phyloP scores from a whole-genome alignment of 2,888 invertebrate species.

The Heliconius cydno region DNA sequence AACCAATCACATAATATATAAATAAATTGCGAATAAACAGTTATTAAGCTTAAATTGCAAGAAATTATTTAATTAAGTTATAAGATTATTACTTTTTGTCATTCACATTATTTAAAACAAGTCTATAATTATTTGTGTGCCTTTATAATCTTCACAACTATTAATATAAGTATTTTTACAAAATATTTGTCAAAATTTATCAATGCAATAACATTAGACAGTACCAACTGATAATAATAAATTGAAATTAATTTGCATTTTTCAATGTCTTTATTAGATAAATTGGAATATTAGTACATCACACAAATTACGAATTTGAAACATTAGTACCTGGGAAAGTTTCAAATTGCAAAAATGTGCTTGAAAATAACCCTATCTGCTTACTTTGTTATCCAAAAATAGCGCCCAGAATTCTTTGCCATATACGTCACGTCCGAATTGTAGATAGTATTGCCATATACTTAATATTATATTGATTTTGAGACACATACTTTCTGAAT shows the following conservation, averaged over 20 bases:
- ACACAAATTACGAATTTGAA: slow-evolving; percentile 34
- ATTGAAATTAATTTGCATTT: not conserved
- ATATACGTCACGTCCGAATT: slow-evolving; percentile 68
- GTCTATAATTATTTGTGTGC: no score
- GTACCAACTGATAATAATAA: no score
- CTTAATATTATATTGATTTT: slow-evolving; percentile 38
- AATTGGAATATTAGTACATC: not conserved
- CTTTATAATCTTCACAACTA: no score
- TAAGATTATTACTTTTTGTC: no score
- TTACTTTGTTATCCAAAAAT: slow-evolving; percentile 78
- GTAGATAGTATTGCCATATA: slow-evolving; percentile 58
- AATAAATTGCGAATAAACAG: no score
- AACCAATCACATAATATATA: no score
- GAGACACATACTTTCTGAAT: slow-evolving; percentile 1
- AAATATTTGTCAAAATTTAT: no score
- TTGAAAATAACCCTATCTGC: slow-evolving; percentile 75
- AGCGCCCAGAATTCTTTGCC: slow-evolving; percentile 66
- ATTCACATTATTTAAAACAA: no score
- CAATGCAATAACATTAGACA: no score
- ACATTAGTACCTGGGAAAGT: slow-evolving; percentile 65
- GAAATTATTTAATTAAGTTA: no score
- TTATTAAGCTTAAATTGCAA: no score
- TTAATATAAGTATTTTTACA: no score
- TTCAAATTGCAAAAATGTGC: slow-evolving; percentile 80
- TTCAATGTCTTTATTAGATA: not conserved